These are phyloP conservation scores for Asbolus verrucosus DNA, from an alignment of 1,140 invertebrate species.

Conservation along the genomic window DNA sequence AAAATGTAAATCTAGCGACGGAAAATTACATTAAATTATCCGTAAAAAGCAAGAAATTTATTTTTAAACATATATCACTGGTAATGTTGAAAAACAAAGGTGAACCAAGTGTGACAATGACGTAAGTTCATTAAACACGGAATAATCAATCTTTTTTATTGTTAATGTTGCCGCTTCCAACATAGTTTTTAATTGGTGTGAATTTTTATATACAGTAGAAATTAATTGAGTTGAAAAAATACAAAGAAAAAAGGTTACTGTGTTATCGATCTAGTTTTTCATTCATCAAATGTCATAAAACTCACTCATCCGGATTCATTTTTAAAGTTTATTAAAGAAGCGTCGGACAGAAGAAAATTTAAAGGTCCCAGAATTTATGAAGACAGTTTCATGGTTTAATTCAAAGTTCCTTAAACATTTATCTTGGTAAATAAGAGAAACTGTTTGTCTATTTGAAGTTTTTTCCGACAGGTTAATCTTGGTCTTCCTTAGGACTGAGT, in stretches of 20 bases:
- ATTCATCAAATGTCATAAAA: conserved; percentile 27
- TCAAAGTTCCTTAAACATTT: conserved; percentile 12
- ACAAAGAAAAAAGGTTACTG: conserved; percentile 27
- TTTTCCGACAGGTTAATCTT: conserved; percentile 24
- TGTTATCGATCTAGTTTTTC: conserved; percentile 34
- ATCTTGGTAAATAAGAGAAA: conserved; percentile 31
- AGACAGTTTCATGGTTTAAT: conserved; percentile 15
- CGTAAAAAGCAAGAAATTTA: conserved; percentile 18
- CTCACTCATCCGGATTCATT: no score
- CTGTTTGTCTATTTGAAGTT: conserved; percentile 37
- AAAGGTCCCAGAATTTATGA: conserved; percentile 27
- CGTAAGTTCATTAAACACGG: conserved; percentile 15
- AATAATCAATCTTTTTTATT: conserved; percentile 20
- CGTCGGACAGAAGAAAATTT: neutral
- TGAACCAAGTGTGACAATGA: conserved; percentile 27
- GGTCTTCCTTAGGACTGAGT: conserved; percentile 5
- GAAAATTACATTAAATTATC: conserved; percentile 32
- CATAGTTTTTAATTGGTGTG: conserved; percentile 16
- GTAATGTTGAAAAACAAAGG: conserved; percentile 1
- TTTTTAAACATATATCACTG: conserved; percentile 26
- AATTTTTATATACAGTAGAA: conserved; percentile 1
- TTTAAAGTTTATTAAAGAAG: neutral
- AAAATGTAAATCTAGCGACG: conserved; percentile 12
- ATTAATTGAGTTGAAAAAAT: neutral
- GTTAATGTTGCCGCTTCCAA: no score